Evolutionary conservation across 2,797 vertebrate species (phyloP).

Genomic region (Loriculus beryllinus): DNA sequence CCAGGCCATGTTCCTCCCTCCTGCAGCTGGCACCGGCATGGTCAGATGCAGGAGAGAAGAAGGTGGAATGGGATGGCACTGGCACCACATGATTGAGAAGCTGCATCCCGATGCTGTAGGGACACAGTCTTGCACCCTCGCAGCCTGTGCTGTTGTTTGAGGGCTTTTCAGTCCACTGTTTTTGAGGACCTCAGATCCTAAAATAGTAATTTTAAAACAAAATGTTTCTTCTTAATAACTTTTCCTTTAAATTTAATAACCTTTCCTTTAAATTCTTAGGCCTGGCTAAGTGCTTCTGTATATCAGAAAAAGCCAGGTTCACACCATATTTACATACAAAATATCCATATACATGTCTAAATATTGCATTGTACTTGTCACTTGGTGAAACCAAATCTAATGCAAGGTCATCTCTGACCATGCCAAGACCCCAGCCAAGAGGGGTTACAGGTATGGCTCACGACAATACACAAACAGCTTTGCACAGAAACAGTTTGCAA

Average conservation of each 20-base stretch:
- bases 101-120: accelerated
- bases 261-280: background rate
- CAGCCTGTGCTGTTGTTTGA: accelerated
- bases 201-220: background rate
- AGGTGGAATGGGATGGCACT: accelerated
- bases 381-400: background rate
- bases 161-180: background rate
- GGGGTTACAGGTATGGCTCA: background rate
- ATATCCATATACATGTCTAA: background rate
- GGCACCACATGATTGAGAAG: accelerated
- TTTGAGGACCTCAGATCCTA: background rate
- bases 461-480: background rate
- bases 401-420: background rate
- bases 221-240: background rate
- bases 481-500: background rate
- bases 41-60: background rate
- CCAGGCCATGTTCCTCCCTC: background rate
- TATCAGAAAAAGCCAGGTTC: background rate
- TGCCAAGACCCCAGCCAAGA: background rate
- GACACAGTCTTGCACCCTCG: background rate
- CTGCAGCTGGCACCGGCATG: background rate
- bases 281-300: background rate
- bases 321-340: background rate
- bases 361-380: background rate
- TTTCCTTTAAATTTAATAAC: background rate